Base-by-base conservation (phyloP, 1,140 invertebrate species). In the Papilio polyxenes region DNA sequence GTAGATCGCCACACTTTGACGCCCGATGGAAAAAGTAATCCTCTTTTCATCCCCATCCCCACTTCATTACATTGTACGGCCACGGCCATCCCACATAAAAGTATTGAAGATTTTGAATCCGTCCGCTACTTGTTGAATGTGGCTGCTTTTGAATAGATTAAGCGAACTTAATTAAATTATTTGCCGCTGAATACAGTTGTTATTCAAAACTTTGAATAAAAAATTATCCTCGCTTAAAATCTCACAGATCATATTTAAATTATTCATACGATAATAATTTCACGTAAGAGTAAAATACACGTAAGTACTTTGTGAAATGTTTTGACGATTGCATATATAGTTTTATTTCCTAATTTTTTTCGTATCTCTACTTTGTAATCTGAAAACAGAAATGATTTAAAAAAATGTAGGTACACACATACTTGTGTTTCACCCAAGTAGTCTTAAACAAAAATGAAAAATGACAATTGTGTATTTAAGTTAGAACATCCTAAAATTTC, bases 1-100 rank as follows among this genome's bases (percentile, higher is more conserved):
- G 86, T 87, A 89, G 91, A 92, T 93, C 91, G 91, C 92, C 91
- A 92, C 90, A 91, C 92, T 94, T 94, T 94, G 92, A 94, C 92
- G 91, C 88, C 85, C 88, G 86, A 91, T 92, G 89, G 87, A 90
- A 92, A 94, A 92, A 90, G 85, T 92, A 91, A 93, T 92, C 90
- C 90, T 89, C 87, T 90, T 91, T 90, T 86, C 84, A 85, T 85
- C 86, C 86, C 90, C 90, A 91, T 90, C 89, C 77, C 90, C 83
- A 92, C 91, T 91, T 92, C 92, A 94, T 94, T 93, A 91, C 91
- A 90, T 90, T 89, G 88, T 88, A 88, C 85, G 90, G 56, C 56
- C 9, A 59, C 56, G 56, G 80, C 81, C 83, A 82, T 83, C 85
- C 84, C 88, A 88, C 85, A 87, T 89, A 87, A 88, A 89, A 90